Evolutionary conservation across 2,113 vertebrate genomes (phyloP).

Genomic region (cattle (Bos taurus)): ARS-UCD2.0 NC_037340.1:73113001-73113500

Average conservation of each 20-base stretch:
- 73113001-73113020: not conserved
- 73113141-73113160: not conserved
- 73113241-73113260: not conserved
- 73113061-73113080: not conserved
- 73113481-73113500: fast-evolving
- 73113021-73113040: not conserved
- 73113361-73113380: not conserved
- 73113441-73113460: fast-evolving
- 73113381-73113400: not conserved
- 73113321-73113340: not conserved
- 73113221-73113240: not conserved
- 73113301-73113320: not conserved
- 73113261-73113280: not conserved
- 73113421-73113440: not conserved
- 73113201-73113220: not conserved
- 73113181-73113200: not conserved
- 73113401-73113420: fast-evolving
- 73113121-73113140: not conserved
- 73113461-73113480: fast-evolving
- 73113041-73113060: not conserved
- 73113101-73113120: not conserved
- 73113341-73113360: not conserved
- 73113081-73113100: not conserved
- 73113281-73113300: not conserved
- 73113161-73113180: not conserved